Percentiles rank a stretch among this genome's conserved stretches.
These are phyloP conservation scores for Corythoichthys intestinalis DNA, from an alignment of 2,113 vertebrate species.

Conservation along the genomic window DNA sequence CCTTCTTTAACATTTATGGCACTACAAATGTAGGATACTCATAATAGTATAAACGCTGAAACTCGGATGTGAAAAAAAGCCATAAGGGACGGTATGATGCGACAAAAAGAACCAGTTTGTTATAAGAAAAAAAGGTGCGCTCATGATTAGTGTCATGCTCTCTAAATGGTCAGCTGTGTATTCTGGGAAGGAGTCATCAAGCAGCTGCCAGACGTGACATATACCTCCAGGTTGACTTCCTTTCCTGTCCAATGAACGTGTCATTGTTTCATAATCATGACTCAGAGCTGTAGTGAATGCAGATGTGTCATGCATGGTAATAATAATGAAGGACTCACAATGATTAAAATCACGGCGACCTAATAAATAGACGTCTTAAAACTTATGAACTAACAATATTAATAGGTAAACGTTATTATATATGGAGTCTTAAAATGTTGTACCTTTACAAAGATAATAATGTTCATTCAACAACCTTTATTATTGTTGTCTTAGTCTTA, in stretches of 20 bases:
- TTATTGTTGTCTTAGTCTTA: neutral
- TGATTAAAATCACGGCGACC: constrained; percentile 36
- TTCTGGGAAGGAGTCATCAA: constrained; percentile 12
- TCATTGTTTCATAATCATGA: constrained; percentile 33
- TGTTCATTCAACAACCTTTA: neutral
- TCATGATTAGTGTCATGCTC: constrained; percentile 42
- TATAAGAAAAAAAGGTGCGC: constrained; percentile 38
- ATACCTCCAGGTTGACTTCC: constrained; percentile 20
- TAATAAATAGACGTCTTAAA: constrained; percentile 13
- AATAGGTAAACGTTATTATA: neutral
- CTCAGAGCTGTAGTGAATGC: constrained; percentile 35
- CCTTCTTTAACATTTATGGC: constrained; percentile 14
- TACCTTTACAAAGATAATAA: neutral
- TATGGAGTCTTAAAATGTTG: neutral
- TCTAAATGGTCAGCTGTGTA: constrained; percentile 21
- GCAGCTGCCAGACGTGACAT: constrained; percentile 47
- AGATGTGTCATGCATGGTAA: constrained; percentile 14
- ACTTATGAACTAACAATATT: constrained; percentile 9
- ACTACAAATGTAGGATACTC: constrained; percentile 39
- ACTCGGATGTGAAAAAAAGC: constrained; percentile 44
- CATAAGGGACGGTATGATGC: constrained; percentile 49
- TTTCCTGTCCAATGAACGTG: constrained; percentile 21
- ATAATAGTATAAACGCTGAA: constrained; percentile 59
- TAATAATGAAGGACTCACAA: constrained; percentile 20
- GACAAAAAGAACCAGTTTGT: constrained; percentile 47